Conservation (phyloP, 2,888 invertebrate species). For the Plutella xylostella region DNA sequence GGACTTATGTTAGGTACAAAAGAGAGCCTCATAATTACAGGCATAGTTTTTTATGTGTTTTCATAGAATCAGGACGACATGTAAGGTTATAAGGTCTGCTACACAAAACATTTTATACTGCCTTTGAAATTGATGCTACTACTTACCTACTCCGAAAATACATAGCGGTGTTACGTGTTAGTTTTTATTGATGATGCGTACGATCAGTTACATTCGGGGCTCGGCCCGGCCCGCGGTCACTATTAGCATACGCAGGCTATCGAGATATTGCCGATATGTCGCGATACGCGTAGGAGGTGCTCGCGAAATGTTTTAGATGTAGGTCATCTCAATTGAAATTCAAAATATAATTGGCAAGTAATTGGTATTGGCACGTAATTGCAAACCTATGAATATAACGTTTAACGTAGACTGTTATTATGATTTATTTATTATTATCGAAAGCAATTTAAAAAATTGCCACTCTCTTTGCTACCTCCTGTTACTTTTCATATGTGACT, state of each 20-base stretch:
- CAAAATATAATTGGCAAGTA: conserved; percentile 25
- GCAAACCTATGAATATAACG: conserved; percentile 45
- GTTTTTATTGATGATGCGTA: too few species aligned
- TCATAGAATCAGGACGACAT: conserved; percentile 15
- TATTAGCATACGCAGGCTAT: conserved; percentile 22
- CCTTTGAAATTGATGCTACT: background rate
- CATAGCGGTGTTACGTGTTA: too few species aligned
- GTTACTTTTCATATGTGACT: background rate
- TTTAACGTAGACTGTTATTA: conserved; percentile 48
- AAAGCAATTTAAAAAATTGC: conserved; percentile 32
- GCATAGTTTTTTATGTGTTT: conserved; percentile 20
- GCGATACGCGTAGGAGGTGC: conserved; percentile 41
- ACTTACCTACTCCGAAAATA: too few species aligned
- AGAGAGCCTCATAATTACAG: conserved; percentile 26
- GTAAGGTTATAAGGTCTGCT: background rate
- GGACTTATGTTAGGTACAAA: conserved; percentile 29
- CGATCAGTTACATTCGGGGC: background rate
- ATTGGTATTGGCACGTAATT: conserved; percentile 48
- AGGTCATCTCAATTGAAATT: conserved; percentile 46
- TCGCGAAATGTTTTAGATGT: conserved; percentile 47
- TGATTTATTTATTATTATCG: conserved; percentile 56
- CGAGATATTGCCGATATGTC: conserved; percentile 32
- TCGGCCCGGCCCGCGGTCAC: conserved; percentile 33
- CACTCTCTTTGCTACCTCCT: conserved; percentile 1
- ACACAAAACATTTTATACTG: background rate